Evolutionary conservation across 2,797 vertebrate genomes (phyloP), one percentile per base, ranked within the genome.

Genomic region (Alauda arvensis): DNA sequence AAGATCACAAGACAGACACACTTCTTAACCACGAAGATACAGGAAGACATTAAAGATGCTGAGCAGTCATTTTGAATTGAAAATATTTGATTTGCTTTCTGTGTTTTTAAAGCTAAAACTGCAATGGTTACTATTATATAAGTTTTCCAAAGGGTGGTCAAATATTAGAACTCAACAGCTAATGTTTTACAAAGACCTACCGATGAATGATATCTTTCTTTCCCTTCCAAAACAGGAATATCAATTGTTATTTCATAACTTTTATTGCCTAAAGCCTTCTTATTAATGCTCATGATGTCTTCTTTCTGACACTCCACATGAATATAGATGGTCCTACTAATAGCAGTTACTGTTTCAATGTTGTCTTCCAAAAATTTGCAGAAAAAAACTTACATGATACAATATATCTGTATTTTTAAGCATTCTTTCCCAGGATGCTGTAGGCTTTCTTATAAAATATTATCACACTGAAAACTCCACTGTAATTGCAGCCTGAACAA

Each of bases 1-100:
- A 40, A 72, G 72, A 90, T 94, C 92, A 94, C 57, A 91, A 93
- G 83, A 91, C 76, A 90, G n/a, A 69, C 78, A 74, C 3, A 6
- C 61, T 88, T 91, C 55, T 91, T 57, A 92, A 88, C 86, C 59
- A 78, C 68, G 53, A 48, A 77, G 43, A 71, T 17, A 66, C 16
- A 69, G 48, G 51, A 91, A 93, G 39, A 89, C 6, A 4, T 69
- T 87, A 52, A 77, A 82, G 53, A 92, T 56, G 24, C 37, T 77
- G 61, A 85, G 43, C 40, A 78, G 46, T 62, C 33, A 69, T 59
- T 69, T 55, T 69, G 39, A 83, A 89, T 39, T 19, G 18, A 87
- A 83, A 85, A 49, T 12, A 68, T 6, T 59, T 60, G 2, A 63
- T 56, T 89, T 3, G 26, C 3, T 69, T 76, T 72, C 85, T 66